Base-by-base conservation (phyloP, 2,113 vertebrate genomes). In the Cyanocitta stelleri region DNA sequence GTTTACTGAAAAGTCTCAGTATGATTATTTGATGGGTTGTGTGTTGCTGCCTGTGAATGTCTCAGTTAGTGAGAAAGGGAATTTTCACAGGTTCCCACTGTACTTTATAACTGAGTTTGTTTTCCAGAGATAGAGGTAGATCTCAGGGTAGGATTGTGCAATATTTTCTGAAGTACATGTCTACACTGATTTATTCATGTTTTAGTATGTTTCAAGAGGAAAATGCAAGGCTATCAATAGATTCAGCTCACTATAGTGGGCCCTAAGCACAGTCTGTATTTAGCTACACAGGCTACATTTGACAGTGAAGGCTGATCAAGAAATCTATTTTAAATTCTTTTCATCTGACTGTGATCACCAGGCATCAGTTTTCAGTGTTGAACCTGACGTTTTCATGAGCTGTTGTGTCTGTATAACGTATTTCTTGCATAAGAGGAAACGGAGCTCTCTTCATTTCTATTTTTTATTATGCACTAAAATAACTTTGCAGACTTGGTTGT, bases 361-460 rank as follows among this genome's bases (percentile, higher is more conserved):
- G 81, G 33, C 77, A 69, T 73, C 29, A 39, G 44, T 94, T 96
- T 61, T 61, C 56, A 82, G 54, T 94, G 81, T 79, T 94, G 77
- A 95, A 82, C 89, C 93, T 93, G 74, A 87, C 71, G 66, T 95
- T 94, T 91, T 79, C 71, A n/a, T 66, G 87, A 95, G 78, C 39
- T 87, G 87, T 93, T 94, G 87, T 85, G 94, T 85, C 78, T 76
- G 8, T 77, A 5, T 46, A 85, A 72, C 0, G 11, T 81, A 27
- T 68, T 95, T 82, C 64, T 81, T 74, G 67, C 27, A 2, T 85
- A 84, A 88, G 77, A 89, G 43, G 78, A 85, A 83, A 62, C 33
- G 2, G 52, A 86, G 35, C 30, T 90, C 43, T 72, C n/a, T 84
- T 59, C 22, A 16, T 35, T 93, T 89, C 37, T 82, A 2, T 37